Percentiles rank a stretch among this genome's conserved stretches.
phyloP scores from a whole-genome alignment of 2,888 invertebrate genomes.

The Lingula anatina region DNA sequence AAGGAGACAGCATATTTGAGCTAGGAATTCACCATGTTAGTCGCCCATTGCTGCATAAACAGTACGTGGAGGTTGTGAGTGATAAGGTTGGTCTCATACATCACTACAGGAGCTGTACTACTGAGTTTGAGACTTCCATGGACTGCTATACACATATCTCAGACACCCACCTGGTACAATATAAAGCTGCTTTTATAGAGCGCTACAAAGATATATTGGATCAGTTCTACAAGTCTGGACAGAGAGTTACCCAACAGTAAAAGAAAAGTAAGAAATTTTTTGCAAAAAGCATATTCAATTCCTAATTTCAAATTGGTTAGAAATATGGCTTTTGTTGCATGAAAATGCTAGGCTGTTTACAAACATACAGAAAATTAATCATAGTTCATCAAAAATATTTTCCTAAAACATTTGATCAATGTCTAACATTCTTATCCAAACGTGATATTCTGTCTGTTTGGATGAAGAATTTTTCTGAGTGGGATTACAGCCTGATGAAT shows the following conservation, averaged over 20 bases:
- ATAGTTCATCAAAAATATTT: too few species aligned
- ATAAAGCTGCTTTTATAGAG: slow-evolving; percentile 7
- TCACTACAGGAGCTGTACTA: slow-evolving; percentile 28
- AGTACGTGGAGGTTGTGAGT: slow-evolving; percentile 12
- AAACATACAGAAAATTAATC: too few species aligned
- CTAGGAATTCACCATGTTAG: slow-evolving; percentile 41
- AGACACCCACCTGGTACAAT: slow-evolving; percentile 22
- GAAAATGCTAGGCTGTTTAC: too few species aligned
- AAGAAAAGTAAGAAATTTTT: neutral
- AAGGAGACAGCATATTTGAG: slow-evolving; percentile 25
- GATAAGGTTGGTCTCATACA: slow-evolving; percentile 23
- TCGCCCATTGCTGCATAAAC: slow-evolving; percentile 12
- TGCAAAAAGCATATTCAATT: neutral
- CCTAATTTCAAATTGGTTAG: too few species aligned
- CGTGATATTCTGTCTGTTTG: too few species aligned
- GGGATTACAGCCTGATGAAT: too few species aligned
- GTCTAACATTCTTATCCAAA: too few species aligned
- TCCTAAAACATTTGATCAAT: too few species aligned
- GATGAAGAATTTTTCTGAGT: too few species aligned
- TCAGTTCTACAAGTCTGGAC: too few species aligned
- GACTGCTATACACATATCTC: slow-evolving; percentile 16
- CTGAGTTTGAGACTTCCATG: slow-evolving; percentile 22
- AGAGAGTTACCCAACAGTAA: too few species aligned
- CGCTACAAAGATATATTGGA: neutral
- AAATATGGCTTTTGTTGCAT: too few species aligned